These are phyloP conservation scores for Aphaenogaster floridana DNA, from an alignment of 1,140 invertebrate genomes.

Conservation along the genomic window DNA sequence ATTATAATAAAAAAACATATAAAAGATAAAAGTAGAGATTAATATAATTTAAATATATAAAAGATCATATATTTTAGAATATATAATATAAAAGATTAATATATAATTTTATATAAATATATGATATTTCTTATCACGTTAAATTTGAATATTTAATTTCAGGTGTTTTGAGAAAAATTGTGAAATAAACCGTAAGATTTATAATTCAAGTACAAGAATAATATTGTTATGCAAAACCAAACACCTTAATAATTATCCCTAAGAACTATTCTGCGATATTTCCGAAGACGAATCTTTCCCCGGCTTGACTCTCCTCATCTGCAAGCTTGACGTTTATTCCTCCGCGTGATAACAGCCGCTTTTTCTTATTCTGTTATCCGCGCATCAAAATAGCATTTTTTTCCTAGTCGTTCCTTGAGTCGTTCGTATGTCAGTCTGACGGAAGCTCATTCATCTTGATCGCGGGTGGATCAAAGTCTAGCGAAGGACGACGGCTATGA, in stretches of 20 bases:
- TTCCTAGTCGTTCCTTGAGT: not conserved
- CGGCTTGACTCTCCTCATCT: not conserved
- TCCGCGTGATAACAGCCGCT: not conserved
- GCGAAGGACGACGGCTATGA: slow-evolving; percentile 65
- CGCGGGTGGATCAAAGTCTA: slow-evolving; percentile 56
- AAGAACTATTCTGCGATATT: not conserved
- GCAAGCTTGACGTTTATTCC: not conserved
- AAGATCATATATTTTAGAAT: not conserved
- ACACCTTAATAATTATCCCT: not conserved
- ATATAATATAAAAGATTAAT: not conserved
- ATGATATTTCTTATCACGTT: not conserved
- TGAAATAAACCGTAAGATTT: not conserved
- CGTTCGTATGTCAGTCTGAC: slow-evolving; percentile 7
- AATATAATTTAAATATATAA: slow-evolving; percentile 10
- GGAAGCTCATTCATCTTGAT: slow-evolving; percentile 46
- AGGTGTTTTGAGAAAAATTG: not conserved
- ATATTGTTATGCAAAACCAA: not conserved
- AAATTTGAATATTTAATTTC: slow-evolving; percentile 1
- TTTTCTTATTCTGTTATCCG: not conserved
- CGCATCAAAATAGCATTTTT: not conserved
- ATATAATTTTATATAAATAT: not conserved
- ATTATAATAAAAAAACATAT: not conserved
- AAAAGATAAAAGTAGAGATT: not conserved
- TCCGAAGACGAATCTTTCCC: not conserved
- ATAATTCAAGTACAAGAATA: not conserved